Conservation (phyloP, 2,888 invertebrate species). For the Caenorhabditis macrosperma region DNA sequence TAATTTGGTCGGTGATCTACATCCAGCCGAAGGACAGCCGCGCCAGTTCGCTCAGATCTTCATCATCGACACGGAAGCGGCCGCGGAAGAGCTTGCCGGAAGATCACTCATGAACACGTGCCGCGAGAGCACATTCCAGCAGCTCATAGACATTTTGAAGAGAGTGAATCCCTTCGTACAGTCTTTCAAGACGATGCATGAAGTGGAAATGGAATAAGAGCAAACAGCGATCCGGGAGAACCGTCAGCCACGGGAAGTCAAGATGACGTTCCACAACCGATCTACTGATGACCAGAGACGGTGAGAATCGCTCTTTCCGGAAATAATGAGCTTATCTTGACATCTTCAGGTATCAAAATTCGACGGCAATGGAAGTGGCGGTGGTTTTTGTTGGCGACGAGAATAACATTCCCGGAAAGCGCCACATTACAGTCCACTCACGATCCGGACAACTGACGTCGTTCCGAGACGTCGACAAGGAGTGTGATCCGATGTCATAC, state of each 20-base stretch:
- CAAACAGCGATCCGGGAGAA: not conserved
- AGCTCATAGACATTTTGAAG: not conserved
- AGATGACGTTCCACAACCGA: slow-evolving; percentile 36
- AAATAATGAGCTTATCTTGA: not conserved
- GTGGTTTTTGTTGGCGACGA: slow-evolving; percentile 63
- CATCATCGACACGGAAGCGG: slow-evolving; percentile 25
- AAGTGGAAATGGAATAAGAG: slow-evolving; percentile 47
- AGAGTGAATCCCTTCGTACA: slow-evolving; percentile 44
- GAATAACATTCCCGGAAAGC: slow-evolving; percentile 60
- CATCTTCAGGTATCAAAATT: not conserved
- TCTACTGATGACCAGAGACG: slow-evolving; percentile 28
- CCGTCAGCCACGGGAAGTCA: not conserved
- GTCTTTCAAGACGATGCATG: slow-evolving; percentile 54
- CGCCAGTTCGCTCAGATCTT: slow-evolving; percentile 21
- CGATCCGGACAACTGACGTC: slow-evolving; percentile 68
- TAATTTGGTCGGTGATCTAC: not conserved
- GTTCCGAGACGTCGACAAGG: slow-evolving; percentile 77
- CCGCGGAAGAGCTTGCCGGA: slow-evolving; percentile 12
- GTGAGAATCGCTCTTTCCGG: not conserved
- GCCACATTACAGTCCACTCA: slow-evolving; percentile 78
- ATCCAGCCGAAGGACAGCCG: not conserved
- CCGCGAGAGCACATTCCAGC: too few relatives aligned
- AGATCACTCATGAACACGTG: not conserved
- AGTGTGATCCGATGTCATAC: slow-evolving; percentile 81
- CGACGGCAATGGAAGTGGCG: slow-evolving; percentile 61